Percentiles rank a stretch among this genome's conserved stretches.
These are phyloP conservation scores for Zaprionus gabonicus DNA, from an alignment of 1,140 invertebrate species.

Conservation along the genomic window DNA sequence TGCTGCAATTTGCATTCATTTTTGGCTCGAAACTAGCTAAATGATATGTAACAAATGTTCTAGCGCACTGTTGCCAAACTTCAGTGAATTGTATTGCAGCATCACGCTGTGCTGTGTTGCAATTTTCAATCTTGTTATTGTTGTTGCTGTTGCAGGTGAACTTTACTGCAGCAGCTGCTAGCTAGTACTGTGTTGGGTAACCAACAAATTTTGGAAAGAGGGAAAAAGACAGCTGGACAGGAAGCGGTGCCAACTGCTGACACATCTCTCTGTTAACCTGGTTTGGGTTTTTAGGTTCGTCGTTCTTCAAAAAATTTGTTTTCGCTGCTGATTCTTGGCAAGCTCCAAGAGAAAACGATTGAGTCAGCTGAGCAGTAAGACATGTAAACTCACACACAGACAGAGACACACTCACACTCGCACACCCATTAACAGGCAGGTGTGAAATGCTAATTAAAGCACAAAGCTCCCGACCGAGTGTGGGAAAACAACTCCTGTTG, in stretches of 20 bases:
- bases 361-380: conserved; percentile 35
- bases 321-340: conserved; percentile 59
- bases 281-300: conserved; percentile 3
- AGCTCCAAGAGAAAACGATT: conserved; percentile 53
- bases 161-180: conserved; percentile 22
- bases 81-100: conserved; percentile 33
- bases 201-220: conserved; percentile 12
- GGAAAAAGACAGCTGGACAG: conserved; percentile 30
- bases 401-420: conserved; percentile 1
- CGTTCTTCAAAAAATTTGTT: conserved; percentile 19
- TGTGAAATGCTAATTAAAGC: conserved; percentile 45
- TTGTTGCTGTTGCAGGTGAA: conserved; percentile 12
- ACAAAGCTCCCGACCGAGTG: conserved; percentile 6
- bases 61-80: conserved; percentile 37
- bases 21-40: conserved; percentile 34
- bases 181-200: conserved; percentile 29
- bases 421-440: conserved; percentile 34
- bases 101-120: conserved; percentile 17
- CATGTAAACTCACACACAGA: not conserved
- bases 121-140: not conserved
- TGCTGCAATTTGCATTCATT: conserved; percentile 22
- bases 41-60: conserved; percentile 49
- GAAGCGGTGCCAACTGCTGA: conserved; percentile 40
- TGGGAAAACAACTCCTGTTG: conserved; percentile 35
- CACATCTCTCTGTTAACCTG: conserved; percentile 14